Percentiles rank a stretch among this genome's conserved stretches.
These are phyloP conservation scores for Raja brachyura DNA, from an alignment of 2,113 vertebrate species.

Conservation along the genomic window DNA sequence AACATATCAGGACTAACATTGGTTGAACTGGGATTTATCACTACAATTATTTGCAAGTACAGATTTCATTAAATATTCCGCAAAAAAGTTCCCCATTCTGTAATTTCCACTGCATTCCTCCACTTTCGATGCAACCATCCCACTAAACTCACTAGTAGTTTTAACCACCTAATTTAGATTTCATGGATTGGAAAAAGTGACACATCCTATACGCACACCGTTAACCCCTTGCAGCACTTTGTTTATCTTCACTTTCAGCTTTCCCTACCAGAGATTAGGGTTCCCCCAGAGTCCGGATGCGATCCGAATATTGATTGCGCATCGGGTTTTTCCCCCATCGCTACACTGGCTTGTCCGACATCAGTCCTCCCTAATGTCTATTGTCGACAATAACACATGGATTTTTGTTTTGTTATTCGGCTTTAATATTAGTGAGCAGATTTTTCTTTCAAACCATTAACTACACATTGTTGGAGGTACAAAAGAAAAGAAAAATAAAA, in stretches of 20 bases:
- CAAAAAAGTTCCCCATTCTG: background rate
- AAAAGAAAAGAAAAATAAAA: background rate
- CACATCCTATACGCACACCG: background rate
- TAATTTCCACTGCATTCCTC: slow-evolving; percentile 10
- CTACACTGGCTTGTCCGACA: slow-evolving; percentile 18
- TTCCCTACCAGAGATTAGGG: slow-evolving; percentile 16
- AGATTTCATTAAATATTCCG: background rate
- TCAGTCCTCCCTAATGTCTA: background rate
- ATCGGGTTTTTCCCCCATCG: slow-evolving; percentile 2
- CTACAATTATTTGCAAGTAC: background rate
- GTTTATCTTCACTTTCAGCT: slow-evolving; percentile 23
- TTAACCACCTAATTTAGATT: slow-evolving; percentile 12
- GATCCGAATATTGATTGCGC: slow-evolving; percentile 7
- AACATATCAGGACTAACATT: background rate
- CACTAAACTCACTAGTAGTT: background rate
- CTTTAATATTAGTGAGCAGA: background rate
- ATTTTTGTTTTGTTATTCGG: background rate
- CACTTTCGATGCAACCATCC: slow-evolving; percentile 19
- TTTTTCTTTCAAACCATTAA: background rate
- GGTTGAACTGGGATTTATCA: background rate
- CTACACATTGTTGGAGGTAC: background rate
- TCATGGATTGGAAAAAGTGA: background rate
- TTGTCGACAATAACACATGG: background rate
- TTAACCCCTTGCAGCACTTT: slow-evolving; percentile 22
- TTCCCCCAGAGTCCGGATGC: slow-evolving; percentile 26